Evolutionary conservation across 2,797 vertebrate species (phyloP).

Genomic region (Poecilia velifera): DNA sequence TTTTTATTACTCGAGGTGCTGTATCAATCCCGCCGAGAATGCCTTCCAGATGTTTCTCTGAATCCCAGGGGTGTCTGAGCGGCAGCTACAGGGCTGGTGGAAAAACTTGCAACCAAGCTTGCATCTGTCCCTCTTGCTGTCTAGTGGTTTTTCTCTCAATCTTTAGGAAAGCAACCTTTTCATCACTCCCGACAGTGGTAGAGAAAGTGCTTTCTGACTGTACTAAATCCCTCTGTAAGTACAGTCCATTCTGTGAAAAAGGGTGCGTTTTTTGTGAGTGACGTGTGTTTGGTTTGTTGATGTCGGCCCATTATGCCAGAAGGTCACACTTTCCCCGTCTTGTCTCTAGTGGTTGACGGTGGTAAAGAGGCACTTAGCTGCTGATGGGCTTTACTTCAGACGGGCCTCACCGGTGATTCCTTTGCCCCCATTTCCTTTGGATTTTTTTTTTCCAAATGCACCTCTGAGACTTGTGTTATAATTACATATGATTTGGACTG

Average conservation of each 20-base stretch:
- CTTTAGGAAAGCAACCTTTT: constrained; percentile 70
- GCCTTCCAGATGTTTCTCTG: constrained; percentile 80
- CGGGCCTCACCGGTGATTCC: constrained; percentile 51
- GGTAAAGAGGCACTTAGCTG: constrained; percentile 81
- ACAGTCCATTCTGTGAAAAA: constrained; percentile 44
- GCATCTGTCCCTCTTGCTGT: constrained; percentile 79
- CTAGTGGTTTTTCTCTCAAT: constrained; percentile 19
- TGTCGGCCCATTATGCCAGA: constrained; percentile 60
- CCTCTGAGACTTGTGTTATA: constrained; percentile 69
- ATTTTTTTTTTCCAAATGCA: constrained; percentile 65
- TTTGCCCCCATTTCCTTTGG: constrained; percentile 67
- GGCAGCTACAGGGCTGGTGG: constrained; percentile 63
- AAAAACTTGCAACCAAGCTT: constrained; percentile 69
- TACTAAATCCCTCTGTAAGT: constrained; percentile 57
- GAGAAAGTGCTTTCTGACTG: constrained; percentile 63
- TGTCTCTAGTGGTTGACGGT: constrained; percentile 67
- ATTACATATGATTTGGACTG: constrained; percentile 64
- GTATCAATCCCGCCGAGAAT: constrained; percentile 75
- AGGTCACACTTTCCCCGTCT: constrained; percentile 54
- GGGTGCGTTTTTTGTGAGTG: constrained; percentile 53
- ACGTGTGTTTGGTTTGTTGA: constrained; percentile 63
- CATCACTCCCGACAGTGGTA: constrained; percentile 69
- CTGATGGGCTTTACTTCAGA: constrained; percentile 62
- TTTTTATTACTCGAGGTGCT: constrained; percentile 78
- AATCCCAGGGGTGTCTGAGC: constrained; percentile 73